Base-by-base conservation (phyloP, 2,113 vertebrate species). In the Mellivora capensis region DNA sequence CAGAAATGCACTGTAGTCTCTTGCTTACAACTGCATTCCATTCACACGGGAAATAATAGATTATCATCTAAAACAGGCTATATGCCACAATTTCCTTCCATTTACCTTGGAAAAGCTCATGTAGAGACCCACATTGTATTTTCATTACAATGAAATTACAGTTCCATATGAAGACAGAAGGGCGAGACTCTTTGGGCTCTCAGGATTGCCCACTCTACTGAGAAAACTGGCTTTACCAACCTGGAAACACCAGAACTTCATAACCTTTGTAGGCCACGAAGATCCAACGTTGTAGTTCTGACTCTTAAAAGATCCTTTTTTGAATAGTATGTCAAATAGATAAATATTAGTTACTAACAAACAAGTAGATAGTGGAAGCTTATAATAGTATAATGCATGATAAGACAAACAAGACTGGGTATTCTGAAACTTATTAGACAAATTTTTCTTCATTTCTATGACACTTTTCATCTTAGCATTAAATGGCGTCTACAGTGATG, bases 101-200 rank as follows among this genome's bases (percentile, higher is more conserved):
- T 54, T 92, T 87, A 54, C 8, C 27, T 76, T 80, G 27, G 34
- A 90, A 92, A 93, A 76, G 9, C 23, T 57, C 25, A 37, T n/a
- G 3, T 7, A 71, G 11, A 59, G 49, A 3, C 21, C 42, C 17
- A 52, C 1, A 25, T 18, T 0, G 3, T 39, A 9, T 57, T 77
- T 69, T n/a, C 1, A 20, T 77, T 21, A 39, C n/a, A n/a, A n/a
- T n/a, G n/a, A n/a, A n/a, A n/a, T n/a, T n/a, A n/a, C n/a, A 77
- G 7, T 52, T 61, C 29, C 3, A 3, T 2, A 0, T 34, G 13
- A 76, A 12, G 7, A 87, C 90, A 21, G 61, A 90, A 72, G 6
- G 15, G 1, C 2, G 34, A 20, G 18, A 20, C 12, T 2, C 17
- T 27, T 20, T 12, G 4, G 7, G 5, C 4, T 5, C 27, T 52